phyloP scores from a whole-genome alignment of 1,140 invertebrate genomes.

The Heliconius eleuchia region DNA sequence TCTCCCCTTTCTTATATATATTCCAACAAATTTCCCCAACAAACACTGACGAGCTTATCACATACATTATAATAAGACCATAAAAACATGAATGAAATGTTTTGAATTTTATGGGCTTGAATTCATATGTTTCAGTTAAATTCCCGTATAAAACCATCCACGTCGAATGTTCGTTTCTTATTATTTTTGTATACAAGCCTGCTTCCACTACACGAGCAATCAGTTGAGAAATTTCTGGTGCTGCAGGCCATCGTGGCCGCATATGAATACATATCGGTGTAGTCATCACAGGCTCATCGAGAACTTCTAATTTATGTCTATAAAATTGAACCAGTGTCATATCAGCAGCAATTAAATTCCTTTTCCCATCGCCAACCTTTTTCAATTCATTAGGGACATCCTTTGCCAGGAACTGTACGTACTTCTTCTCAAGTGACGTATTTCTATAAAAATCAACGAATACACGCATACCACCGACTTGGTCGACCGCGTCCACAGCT shows the following conservation, averaged over 20 bases:
- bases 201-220: constrained; percentile 43
- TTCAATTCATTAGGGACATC: constrained; percentile 36
- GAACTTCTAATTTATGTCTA: constrained; percentile 41
- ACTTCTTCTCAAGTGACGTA: constrained; percentile 44
- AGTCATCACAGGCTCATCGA: constrained; percentile 45
- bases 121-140: background rate
- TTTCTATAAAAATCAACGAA: constrained; percentile 48
- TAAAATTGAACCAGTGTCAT: constrained; percentile 33
- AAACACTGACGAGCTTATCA: constrained; percentile 46
- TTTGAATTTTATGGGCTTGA: constrained; percentile 39
- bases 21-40: constrained; percentile 48
- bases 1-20: constrained; percentile 5
- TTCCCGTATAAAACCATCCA: constrained; percentile 6
- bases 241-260: constrained; percentile 55
- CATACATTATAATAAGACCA: constrained; percentile 45
- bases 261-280: constrained; percentile 43
- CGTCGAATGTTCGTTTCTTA: constrained; percentile 21
- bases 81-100: constrained; percentile 52
- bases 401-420: constrained; percentile 28
- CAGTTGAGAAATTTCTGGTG: constrained; percentile 40
- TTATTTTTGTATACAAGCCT: constrained; percentile 45
- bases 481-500: constrained; percentile 46
- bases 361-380: constrained; percentile 45
- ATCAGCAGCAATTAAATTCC: constrained; percentile 48
- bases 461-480: constrained; percentile 40